Evolutionary conservation across 2,888 invertebrate genomes (phyloP).

Genomic region (Caenorhabditis sp.): DNA sequence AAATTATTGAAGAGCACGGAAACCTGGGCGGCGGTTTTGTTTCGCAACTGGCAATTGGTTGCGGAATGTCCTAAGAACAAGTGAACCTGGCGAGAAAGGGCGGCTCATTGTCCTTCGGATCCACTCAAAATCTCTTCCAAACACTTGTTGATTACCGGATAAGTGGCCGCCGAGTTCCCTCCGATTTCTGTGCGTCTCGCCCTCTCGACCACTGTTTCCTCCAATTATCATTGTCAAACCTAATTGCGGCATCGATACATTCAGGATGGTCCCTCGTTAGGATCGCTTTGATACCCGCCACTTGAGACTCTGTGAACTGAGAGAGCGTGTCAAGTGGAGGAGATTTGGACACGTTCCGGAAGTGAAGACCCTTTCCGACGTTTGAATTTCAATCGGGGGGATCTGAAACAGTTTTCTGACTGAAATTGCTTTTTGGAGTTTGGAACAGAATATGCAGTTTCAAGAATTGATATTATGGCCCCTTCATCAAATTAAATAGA

Average conservation of each 20-base stretch:
- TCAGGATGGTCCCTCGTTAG: constrained; percentile 37
- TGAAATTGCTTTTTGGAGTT: no score
- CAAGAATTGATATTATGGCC: not conserved
- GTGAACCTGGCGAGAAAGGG: constrained; percentile 25
- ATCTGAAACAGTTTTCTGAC: no score
- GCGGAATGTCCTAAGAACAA: no score
- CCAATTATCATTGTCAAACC: constrained; percentile 36
- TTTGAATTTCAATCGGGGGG: not conserved
- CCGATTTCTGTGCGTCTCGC: constrained; percentile 26
- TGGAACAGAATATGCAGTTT: not conserved
- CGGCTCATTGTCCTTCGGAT: not conserved
- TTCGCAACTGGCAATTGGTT: no score
- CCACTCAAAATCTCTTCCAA: constrained; percentile 45
- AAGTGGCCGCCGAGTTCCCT: constrained; percentile 21
- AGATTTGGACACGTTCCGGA: constrained; percentile 28
- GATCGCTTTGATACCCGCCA: constrained; percentile 56
- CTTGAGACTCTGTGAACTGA: constrained; percentile 38
- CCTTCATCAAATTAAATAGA: no score
- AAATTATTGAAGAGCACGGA: constrained; percentile 20
- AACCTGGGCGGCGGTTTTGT: not conserved
- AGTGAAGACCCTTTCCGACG: constrained; percentile 5
- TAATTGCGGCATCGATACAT: constrained; percentile 37
- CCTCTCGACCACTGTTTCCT: not conserved
- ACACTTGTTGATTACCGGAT: constrained; percentile 55
- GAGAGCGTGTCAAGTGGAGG: constrained; percentile 40